These are phyloP conservation scores for Eubasilissa regina DNA, from an alignment of 1,140 invertebrate genomes.

Conservation along the genomic window DNA sequence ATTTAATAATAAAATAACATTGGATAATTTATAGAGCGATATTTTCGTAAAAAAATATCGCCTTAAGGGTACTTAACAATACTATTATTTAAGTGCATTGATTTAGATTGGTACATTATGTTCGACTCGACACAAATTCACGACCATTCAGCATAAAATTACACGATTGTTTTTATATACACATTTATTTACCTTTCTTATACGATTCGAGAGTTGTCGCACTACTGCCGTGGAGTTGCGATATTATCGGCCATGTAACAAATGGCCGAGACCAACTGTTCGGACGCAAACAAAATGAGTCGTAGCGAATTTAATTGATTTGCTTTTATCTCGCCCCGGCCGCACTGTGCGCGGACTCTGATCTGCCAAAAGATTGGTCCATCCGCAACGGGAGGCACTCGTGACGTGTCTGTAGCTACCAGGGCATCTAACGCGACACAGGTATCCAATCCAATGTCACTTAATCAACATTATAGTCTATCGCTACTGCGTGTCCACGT, in stretches of 20 bases:
- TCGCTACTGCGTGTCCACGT: too few relatives aligned
- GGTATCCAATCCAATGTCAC: too few relatives aligned
- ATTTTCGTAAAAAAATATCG: too few relatives aligned
- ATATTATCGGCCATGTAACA: slow-evolving; percentile 38
- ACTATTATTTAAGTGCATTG: too few relatives aligned
- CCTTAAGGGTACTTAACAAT: too few relatives aligned
- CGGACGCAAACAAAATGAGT: slow-evolving; percentile 53
- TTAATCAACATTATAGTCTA: too few relatives aligned
- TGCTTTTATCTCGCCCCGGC: slow-evolving; percentile 27
- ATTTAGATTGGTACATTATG: too few relatives aligned
- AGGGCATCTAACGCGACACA: too few relatives aligned
- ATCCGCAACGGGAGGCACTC: slow-evolving; percentile 10
- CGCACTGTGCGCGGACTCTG: slow-evolving; percentile 29
- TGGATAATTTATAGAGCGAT: too few relatives aligned
- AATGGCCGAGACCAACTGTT: slow-evolving; percentile 47
- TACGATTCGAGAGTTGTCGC: neutral
- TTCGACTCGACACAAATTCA: too few relatives aligned
- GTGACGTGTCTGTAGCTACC: neutral
- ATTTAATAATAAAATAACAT: too few relatives aligned
- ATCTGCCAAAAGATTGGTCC: slow-evolving; percentile 36
- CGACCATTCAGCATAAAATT: neutral
- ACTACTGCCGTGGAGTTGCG: neutral
- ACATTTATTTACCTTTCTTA: neutral
- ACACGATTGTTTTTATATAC: neutral
- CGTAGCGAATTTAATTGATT: slow-evolving; percentile 54